Evolutionary conservation across 2,797 vertebrate genomes (phyloP), one percentile per base, ranked within the genome.

Genomic region (Microcaecilia unicolor): DNA sequence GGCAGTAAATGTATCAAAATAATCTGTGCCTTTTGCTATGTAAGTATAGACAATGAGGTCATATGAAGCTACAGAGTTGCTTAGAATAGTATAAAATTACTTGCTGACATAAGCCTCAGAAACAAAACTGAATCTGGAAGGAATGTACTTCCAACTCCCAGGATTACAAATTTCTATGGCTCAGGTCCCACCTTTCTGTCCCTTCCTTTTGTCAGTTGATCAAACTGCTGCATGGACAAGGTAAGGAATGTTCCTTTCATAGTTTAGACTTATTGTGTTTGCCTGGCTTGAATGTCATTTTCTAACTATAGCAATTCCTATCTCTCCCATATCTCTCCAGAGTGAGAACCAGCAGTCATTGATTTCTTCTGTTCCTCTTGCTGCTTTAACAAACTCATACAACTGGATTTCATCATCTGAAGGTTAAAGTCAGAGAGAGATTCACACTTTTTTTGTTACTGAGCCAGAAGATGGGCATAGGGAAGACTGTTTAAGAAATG

Each of bases 401-500:
- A 53, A 39, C 5, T 21, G 25, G 34, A 44, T 42, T 18, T 57
- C 57, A 10, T 45, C n/a, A 29, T 23, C 5, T 36, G 29, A 29
- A 4, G 55, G 9, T 28, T 41, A 11, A 11, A 45, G 31, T 34
- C 37, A 37, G 9, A 37, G 31, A 34, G 9, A 14, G 9, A 46
- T 29, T 45, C 45, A 50, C 25, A 48, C 61, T 57, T 39, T 14
- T n/a, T 44, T 30, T 59, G 31, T 43, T 51, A 37, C 23, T 18
- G 17, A 51, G 49, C 37, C 40, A 41, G 12, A 35, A 45, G 22
- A 46, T 28, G 45, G 25, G 34, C 38, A 51, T 32, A 18, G 18
- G 37, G n/a, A 60, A 70, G 47, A 28, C 21, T 45, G 52, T 18
- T 45, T 28, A 27, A 42, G n/a, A 62, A 58, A 53, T 18, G 35